phyloP scores from a whole-genome alignment of 1,140 invertebrate species.

The Trachymyrmex septentrionalis region DNA sequence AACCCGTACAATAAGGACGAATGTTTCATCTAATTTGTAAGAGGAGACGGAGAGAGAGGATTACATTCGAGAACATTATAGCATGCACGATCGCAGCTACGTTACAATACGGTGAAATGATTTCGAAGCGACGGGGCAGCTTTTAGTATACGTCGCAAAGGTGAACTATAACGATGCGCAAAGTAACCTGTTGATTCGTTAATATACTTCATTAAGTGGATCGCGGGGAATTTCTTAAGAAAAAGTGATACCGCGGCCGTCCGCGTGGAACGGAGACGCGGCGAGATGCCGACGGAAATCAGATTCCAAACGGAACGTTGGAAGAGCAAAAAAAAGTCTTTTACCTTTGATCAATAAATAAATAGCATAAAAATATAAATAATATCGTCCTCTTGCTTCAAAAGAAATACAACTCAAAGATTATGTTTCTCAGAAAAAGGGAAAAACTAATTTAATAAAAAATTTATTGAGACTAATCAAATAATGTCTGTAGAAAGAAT shows the following conservation, averaged over 20 bases:
- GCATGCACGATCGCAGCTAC: constrained; percentile 46
- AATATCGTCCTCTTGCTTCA: too few species aligned
- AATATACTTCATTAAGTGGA: constrained; percentile 72
- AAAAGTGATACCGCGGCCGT: constrained; percentile 7
- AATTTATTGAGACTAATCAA: too few species aligned
- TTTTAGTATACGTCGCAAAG: constrained; percentile 59
- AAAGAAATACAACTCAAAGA: too few species aligned
- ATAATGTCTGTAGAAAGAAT: too few species aligned
- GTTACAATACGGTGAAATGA: constrained; percentile 32
- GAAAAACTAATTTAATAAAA: too few species aligned
- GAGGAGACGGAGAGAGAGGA: constrained; percentile 33
- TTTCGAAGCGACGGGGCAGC: constrained; percentile 19
- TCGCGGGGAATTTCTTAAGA: constrained; percentile 18
- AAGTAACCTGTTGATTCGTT: constrained; percentile 79
- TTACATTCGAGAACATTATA: constrained; percentile 63
- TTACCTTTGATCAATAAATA: not conserved
- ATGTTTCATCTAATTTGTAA: constrained; percentile 76
- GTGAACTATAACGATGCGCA: constrained; percentile 7
- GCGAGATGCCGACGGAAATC: not conserved
- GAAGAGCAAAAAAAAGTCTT: not conserved
- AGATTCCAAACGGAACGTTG: not conserved
- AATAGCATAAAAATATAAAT: not conserved
- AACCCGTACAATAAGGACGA: constrained; percentile 67
- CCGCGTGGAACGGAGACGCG: not conserved
- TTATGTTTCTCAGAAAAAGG: too few species aligned